phyloP scores from a whole-genome alignment of 2,797 vertebrate species.

The Sebastes hopkinsi region DNA sequence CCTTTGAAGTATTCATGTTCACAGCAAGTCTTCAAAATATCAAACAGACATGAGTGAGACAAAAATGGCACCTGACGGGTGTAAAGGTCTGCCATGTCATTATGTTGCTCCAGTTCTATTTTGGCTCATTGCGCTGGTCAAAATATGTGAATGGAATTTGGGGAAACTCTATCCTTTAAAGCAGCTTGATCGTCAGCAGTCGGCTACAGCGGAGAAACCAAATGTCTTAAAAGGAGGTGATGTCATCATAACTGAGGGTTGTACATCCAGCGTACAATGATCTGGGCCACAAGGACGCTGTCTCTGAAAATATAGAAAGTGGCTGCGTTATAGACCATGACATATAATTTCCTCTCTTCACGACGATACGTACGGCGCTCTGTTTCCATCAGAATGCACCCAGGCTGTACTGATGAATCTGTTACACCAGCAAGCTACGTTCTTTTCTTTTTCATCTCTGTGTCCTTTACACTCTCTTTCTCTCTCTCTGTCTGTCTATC shows the following conservation, averaged over 20 bases:
- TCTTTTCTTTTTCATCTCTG: constrained; percentile 41
- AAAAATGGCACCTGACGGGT: background rate
- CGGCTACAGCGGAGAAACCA: constrained; percentile 10
- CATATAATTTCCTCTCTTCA: constrained; percentile 71
- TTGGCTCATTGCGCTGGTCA: constrained; percentile 1
- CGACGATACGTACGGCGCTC: constrained; percentile 47
- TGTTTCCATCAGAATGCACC: constrained; percentile 70
- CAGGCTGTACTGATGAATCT: constrained; percentile 69
- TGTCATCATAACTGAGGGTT: constrained; percentile 48
- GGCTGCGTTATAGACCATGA: constrained; percentile 70
- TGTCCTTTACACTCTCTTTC: constrained; percentile 26
- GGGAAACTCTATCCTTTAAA: constrained; percentile 21
- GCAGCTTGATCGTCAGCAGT: constrained; percentile 11
- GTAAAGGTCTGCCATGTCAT: constrained; percentile 14
- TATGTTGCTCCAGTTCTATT: constrained; percentile 22
- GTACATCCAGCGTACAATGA: constrained; percentile 49
- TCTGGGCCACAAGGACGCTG: constrained; percentile 57
- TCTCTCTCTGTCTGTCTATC: constrained; percentile 13
- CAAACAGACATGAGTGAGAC: background rate
- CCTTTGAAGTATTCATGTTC: background rate
- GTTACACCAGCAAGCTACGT: constrained; percentile 43
- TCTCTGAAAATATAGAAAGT: constrained; percentile 66
- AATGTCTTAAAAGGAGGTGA: constrained; percentile 39
- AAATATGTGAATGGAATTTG: constrained; percentile 15
- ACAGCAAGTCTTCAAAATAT: constrained; percentile 9